phyloP scores from a whole-genome alignment of 2,797 vertebrate species.

The Allobates femoralis region DNA sequence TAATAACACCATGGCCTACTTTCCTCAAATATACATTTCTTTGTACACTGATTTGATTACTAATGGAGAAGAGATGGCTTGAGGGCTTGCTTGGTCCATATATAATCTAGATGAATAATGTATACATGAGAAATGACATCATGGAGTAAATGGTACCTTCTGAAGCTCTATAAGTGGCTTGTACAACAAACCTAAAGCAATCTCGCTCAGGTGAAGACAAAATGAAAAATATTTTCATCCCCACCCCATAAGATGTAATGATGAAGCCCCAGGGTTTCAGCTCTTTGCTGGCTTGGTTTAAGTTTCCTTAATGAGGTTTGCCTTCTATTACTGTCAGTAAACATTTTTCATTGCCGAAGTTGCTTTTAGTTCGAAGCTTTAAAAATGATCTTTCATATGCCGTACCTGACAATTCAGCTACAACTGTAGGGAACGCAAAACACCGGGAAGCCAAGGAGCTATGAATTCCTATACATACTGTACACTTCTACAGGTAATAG shows the following conservation, averaged over 20 bases:
- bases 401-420: slow-evolving; percentile 75
- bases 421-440: slow-evolving; percentile 65
- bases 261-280: slow-evolving; percentile 75
- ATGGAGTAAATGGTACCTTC: slow-evolving; percentile 65
- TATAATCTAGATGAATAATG: slow-evolving; percentile 46
- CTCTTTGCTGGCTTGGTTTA: slow-evolving; percentile 75
- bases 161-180: slow-evolving; percentile 63
- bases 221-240: slow-evolving; percentile 74
- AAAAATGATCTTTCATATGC: slow-evolving; percentile 77
- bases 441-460: slow-evolving; percentile 65
- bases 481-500: slow-evolving; percentile 59
- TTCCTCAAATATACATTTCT: slow-evolving; percentile 37
- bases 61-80: slow-evolving; percentile 34
- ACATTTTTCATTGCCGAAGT: slow-evolving; percentile 77
- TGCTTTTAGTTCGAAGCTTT: slow-evolving; percentile 75
- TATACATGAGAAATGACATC: neutral
- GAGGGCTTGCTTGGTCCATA: slow-evolving; percentile 21
- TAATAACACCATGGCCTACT: slow-evolving; percentile 51
- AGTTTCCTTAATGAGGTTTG: slow-evolving; percentile 78
- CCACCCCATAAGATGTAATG: slow-evolving; percentile 71
- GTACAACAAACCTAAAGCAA: slow-evolving; percentile 68
- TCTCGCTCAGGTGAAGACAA: slow-evolving; percentile 68
- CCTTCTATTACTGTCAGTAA: slow-evolving; percentile 78
- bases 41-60: slow-evolving; percentile 44
- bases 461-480: slow-evolving; percentile 54